These are phyloP conservation scores for Orthonyx spaldingii DNA, from an alignment of 2,113 vertebrate genomes.

Conservation along the genomic window DNA sequence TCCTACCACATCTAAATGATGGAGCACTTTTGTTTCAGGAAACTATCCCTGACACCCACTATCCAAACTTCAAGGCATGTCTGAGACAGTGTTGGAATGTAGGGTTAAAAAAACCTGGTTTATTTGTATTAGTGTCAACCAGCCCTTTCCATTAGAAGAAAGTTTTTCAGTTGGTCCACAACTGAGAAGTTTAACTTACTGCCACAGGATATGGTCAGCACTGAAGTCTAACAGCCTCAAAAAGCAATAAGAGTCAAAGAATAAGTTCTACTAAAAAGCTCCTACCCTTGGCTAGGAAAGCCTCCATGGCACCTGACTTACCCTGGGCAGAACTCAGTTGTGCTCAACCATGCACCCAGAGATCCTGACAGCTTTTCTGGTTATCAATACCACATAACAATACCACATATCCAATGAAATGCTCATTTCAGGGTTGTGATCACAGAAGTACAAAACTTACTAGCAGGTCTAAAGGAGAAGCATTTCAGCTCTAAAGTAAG, in stretches of 20 bases:
- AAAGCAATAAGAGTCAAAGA: neutral
- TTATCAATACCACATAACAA: neutral
- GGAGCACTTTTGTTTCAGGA: neutral
- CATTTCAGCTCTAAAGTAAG: neutral
- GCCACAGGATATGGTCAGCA: neutral
- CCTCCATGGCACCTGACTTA: neutral
- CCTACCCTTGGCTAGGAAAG: neutral
- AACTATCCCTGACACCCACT: neutral
- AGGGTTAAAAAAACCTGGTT: neutral
- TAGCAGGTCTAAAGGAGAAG: neutral
- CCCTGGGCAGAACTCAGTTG: neutral
- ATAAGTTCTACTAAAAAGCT: neutral
- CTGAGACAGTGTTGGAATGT: accelerated
- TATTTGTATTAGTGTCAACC: neutral
- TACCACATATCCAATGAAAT: neutral
- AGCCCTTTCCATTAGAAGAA: neutral
- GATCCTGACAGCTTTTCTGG: neutral
- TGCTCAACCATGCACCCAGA: neutral
- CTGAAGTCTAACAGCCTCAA: neutral
- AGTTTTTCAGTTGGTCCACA: neutral
- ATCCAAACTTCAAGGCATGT: neutral
- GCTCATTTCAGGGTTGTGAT: neutral
- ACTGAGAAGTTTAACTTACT: neutral
- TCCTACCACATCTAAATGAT: neutral
- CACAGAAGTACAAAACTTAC: neutral